These are phyloP conservation scores for Oriolus oriolus DNA, from an alignment of 2,113 vertebrate species.

Conservation along the genomic window DNA sequence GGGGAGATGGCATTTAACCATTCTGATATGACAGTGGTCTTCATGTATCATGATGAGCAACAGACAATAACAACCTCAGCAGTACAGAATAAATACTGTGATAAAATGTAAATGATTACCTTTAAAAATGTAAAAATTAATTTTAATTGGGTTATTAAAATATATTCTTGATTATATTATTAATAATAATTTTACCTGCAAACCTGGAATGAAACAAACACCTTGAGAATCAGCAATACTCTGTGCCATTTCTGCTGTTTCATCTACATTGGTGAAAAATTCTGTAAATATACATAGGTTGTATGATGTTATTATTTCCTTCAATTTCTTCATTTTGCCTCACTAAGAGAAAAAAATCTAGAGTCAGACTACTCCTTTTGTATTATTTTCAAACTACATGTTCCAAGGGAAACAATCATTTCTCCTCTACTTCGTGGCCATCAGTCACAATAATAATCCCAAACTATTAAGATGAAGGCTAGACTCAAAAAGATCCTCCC, in stretches of 20 bases:
- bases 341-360: not conserved
- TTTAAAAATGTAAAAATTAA: not conserved
- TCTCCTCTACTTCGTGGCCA: not conserved
- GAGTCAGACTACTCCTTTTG: not conserved
- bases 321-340: not conserved
- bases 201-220: constrained; percentile 91
- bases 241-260: constrained; percentile 85
- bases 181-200: constrained; percentile 81
- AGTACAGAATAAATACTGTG: not conserved
- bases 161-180: not conserved
- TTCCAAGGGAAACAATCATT: not conserved
- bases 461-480: not conserved
- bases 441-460: not conserved
- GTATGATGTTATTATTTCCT: not conserved
- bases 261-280: constrained; percentile 83
- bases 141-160: not conserved
- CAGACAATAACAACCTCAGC: not conserved
- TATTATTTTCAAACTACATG: not conserved
- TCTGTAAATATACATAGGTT: constrained; percentile 68
- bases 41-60: not conserved
- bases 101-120: not conserved
- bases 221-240: constrained; percentile 86
- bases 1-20: not conserved
- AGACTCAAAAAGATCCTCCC: not conserved
- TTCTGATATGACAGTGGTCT: not conserved